Percentiles rank a stretch among this genome's conserved stretches.
phyloP scores from a whole-genome alignment of 2,888 invertebrate genomes.

The Saturnia japonica region DNA sequence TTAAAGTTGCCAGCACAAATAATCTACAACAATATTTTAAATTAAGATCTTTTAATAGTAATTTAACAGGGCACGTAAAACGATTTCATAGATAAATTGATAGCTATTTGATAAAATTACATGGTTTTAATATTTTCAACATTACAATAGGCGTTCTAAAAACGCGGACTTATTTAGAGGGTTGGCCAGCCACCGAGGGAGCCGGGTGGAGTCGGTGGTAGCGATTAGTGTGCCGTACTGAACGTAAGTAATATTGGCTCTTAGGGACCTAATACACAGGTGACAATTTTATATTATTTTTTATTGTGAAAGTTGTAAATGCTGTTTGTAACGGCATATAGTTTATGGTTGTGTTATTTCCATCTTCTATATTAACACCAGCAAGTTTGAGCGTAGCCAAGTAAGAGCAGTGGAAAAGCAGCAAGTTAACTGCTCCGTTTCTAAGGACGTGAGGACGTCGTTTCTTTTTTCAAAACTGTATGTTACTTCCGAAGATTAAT shows the following conservation, averaged over 20 bases:
- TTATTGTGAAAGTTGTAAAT: neutral
- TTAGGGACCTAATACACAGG: conserved; percentile 17
- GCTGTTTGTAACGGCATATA: neutral
- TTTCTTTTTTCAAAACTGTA: too few relatives aligned
- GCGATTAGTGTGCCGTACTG: conserved; percentile 44
- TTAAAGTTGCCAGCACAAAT: neutral
- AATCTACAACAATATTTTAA: neutral
- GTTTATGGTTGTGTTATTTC: neutral
- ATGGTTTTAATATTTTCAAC: conserved; percentile 57
- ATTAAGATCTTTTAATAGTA: neutral
- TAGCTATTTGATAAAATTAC: conserved; percentile 70
- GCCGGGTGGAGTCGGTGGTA: conserved; percentile 45
- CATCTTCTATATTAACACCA: neutral
- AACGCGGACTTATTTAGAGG: conserved; percentile 54
- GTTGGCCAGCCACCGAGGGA: conserved; percentile 55
- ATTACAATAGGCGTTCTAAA: conserved; percentile 67
- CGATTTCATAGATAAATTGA: conserved; percentile 56
- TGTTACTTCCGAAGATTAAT: too few relatives aligned
- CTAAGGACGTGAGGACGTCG: too few relatives aligned
- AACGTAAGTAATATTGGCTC: conserved; percentile 23
- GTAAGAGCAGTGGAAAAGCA: too few relatives aligned
- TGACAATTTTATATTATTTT: neutral
- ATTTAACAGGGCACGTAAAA: conserved; percentile 30
- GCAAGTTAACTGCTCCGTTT: too few relatives aligned
- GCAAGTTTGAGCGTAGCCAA: too few relatives aligned